phyloP scores from a whole-genome alignment of 2,797 vertebrate species.

The Alauda arvensis region DNA sequence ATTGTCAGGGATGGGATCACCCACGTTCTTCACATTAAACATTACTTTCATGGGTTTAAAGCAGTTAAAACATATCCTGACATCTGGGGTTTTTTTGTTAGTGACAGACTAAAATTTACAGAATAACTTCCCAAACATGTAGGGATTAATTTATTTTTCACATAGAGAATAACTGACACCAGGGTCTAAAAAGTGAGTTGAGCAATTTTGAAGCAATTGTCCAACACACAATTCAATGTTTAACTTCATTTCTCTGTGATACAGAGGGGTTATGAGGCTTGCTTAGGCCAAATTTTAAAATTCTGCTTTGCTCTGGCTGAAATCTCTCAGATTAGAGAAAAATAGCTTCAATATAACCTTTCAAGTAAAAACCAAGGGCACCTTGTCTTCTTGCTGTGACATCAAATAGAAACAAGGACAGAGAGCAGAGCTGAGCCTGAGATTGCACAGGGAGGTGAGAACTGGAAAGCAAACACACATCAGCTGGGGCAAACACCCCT shows the following conservation, averaged over 20 bases:
- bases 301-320: constrained; percentile 24
- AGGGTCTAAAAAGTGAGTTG: background rate
- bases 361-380: constrained; percentile 53
- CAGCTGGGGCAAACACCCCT: background rate
- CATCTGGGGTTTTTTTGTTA: background rate
- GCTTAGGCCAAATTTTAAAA: constrained; percentile 41
- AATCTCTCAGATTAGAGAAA: background rate
- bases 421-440: background rate
- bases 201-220: background rate
- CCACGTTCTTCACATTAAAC: accelerated
- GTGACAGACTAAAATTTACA: background rate
- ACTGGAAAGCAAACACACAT: background rate
- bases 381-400: background rate
- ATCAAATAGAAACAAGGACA: constrained; percentile 18
- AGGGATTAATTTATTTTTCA: background rate
- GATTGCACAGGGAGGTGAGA: background rate
- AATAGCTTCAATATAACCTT: constrained; percentile 40
- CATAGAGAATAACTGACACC: background rate
- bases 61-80: background rate
- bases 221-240: background rate
- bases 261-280: background rate
- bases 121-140: background rate
- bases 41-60: background rate
- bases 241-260: background rate
- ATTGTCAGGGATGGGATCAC: background rate